Evolutionary conservation across 2,113 vertebrate genomes (phyloP), one percentile per base, ranked within the genome.

Genomic region (Corvus hawaiiensis): DNA sequence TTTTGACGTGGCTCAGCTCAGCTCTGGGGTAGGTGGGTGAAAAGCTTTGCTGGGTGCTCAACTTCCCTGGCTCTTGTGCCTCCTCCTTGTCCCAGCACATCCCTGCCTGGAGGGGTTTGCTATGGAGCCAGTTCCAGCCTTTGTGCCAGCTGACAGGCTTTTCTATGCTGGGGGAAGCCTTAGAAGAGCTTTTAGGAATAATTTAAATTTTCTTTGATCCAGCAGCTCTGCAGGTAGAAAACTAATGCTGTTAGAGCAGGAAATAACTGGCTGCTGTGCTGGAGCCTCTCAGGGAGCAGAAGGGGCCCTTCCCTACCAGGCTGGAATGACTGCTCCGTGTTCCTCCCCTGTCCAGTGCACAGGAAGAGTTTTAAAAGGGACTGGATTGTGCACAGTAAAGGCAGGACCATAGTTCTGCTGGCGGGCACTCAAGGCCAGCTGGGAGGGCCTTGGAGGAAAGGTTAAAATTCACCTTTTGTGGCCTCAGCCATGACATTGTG

Each of bases 401-500:
- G 43, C 51, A 74, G 78, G 14, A 85, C 21, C 11, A 4, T 20
- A 27, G 27, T 21, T 7, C 17, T 75, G 52, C 56, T 54, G 16
- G 32, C 32, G 55, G 5, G 22, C 7, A 3, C 7, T 86, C 71
- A 43, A 35, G 10, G 30, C 19, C 23, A 48, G 23, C 9, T 1
- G 1, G 11, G n/a, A 69, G 7, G 0, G 3, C 61, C 44, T 27
- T 46, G 43, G 54, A 58, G n/a, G 26, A 74, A 61, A 43, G n/a
- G n/a, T 9, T 64, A 0, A 67, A 48, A 75, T 55, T 71, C 51
- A 56, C 44, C 15, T 79, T 76, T 32, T 17, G 28, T 24, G 37
- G 37, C 4, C 28, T 37, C 56, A 5, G 77, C 9, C 4, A 0
- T 8, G 49, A 14, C 15, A 11, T 15, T 0, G 0, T 3, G 6